Base-by-base conservation (phyloP, 2,113 vertebrate species). In the Saccopteryx bilineata region DNA sequence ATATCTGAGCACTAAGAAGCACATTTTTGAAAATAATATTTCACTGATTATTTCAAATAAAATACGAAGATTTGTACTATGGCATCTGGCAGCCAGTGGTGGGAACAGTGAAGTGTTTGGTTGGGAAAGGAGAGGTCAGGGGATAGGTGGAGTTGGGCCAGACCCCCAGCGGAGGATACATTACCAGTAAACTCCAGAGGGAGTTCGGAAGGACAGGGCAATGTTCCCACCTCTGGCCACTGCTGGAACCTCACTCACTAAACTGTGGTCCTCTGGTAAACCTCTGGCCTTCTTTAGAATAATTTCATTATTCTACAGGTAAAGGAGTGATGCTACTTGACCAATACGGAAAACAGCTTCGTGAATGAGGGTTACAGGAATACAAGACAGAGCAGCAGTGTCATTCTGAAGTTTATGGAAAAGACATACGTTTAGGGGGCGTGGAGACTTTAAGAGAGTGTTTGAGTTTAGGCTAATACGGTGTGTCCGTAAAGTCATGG, bases 341-440 rank as follows among this genome's bases (percentile, higher is more conserved):
- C 21, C 13, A 83, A 31, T 2, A 83, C 71, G 33, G 23, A 69
- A 89, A 63, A 23, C 60, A 28, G 18, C 28, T 56, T 39, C 31
- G 56, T 14, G 75, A 87, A 18, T 54, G 61, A 50, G 56, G 15
- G 7, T 69, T 21, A n/a, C 12, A 31, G 68, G 24, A 28, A 74
- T 5, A 48, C 23, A 21, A 54, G 28, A 80, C 72, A 79, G 18
- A 39, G n/a, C 5, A 19, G 31, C 31, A 0, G 0, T 21, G 23
- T 17, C 23, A 9, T 31, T 79, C 39, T n/a, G 24, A 86, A 21
- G 23, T 11, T 69, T 24, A 13, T 26, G 69, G 78, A 17, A 12
- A 5, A 12, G 5, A 83, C 28, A 33, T 9, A 0, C 48, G 31
- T 13, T 17, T 14, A 28, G 28, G 65, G n/a, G 48, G 4, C 0